A percentile compares a stretch with the other conserved stretches of the same genome.
Conservation (phyloP, 1,140 invertebrate species). For the Paralvinella palmiformis region DNA sequence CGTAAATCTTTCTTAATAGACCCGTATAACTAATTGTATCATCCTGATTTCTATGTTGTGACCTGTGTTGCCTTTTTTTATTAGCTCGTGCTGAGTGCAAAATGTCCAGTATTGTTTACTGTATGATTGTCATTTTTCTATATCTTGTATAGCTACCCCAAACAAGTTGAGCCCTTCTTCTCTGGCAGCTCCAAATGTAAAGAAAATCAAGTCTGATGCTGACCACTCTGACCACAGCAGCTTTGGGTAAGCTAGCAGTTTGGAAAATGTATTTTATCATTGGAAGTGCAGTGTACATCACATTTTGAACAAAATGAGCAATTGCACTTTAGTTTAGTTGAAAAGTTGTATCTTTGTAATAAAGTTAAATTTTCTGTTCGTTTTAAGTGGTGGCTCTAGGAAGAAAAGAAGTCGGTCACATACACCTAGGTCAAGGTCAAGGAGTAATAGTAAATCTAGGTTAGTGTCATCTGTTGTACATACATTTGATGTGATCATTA, state of each 20-base stretch:
- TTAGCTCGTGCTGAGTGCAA: neutral
- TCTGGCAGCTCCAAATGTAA: neutral
- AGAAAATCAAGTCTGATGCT: neutral
- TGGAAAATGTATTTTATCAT: neutral
- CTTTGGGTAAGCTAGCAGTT: neutral
- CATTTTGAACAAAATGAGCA: neutral
- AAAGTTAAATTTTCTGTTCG: no score
- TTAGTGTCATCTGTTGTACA: no score
- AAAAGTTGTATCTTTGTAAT: neutral
- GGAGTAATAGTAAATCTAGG: no score
- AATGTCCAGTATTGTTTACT: neutral
- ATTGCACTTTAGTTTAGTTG: neutral
- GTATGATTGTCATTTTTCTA: no score
- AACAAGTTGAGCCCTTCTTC: neutral
- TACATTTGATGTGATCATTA: no score
- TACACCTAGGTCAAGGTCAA: no score
- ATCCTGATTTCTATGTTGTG: neutral
- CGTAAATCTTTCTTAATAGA: neutral
- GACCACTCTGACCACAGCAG: conserved; percentile 1
- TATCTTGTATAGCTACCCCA: neutral
- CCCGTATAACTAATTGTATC: neutral
- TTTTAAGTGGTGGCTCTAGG: no score
- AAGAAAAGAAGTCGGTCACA: no score
- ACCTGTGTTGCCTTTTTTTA: neutral
- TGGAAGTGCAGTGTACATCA: neutral